phyloP scores from a whole-genome alignment of 2,113 vertebrate species.

The Solea solea region DNA sequence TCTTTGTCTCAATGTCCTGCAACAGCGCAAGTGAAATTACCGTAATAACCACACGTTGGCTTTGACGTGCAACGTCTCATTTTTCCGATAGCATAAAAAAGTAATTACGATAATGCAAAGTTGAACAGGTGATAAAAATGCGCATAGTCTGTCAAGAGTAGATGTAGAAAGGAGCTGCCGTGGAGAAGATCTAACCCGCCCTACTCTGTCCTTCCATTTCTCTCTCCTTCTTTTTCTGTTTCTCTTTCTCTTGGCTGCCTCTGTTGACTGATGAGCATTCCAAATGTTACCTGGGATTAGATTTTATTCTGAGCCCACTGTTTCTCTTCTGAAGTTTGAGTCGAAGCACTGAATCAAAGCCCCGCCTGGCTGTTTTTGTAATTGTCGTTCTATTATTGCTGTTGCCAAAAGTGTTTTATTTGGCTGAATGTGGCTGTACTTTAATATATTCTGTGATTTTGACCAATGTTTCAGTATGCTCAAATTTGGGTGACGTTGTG shows the following conservation, averaged over 20 bases:
- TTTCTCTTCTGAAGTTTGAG: constrained; percentile 34
- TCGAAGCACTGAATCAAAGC: constrained; percentile 30
- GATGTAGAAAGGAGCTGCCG: constrained; percentile 48
- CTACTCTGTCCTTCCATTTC: neutral
- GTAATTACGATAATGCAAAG: too few relatives aligned
- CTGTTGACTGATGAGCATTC: constrained; percentile 54
- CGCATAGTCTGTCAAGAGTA: constrained; percentile 46
- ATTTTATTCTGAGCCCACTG: constrained; percentile 37
- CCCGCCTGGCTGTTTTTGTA: constrained; percentile 7
- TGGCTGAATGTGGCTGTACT: constrained; percentile 64
- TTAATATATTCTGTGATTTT: constrained; percentile 44
- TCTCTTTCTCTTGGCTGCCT: constrained; percentile 60
- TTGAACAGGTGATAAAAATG: constrained; percentile 40
- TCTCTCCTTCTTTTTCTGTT: constrained; percentile 26
- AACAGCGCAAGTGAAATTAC: too few relatives aligned
- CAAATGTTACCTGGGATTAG: constrained; percentile 53
- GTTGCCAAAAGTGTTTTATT: constrained; percentile 36
- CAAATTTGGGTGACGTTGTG: neutral
- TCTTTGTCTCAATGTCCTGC: too few relatives aligned
- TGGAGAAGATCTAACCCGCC: constrained; percentile 25
- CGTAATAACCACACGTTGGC: too few relatives aligned
- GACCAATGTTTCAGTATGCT: constrained; percentile 47
- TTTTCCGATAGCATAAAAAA: too few relatives aligned
- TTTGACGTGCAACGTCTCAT: too few relatives aligned
- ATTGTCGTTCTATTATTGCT: constrained; percentile 18